These are phyloP conservation scores for Calypte anna DNA, from an alignment of 2,113 vertebrate genomes.

Conservation along the genomic window DNA sequence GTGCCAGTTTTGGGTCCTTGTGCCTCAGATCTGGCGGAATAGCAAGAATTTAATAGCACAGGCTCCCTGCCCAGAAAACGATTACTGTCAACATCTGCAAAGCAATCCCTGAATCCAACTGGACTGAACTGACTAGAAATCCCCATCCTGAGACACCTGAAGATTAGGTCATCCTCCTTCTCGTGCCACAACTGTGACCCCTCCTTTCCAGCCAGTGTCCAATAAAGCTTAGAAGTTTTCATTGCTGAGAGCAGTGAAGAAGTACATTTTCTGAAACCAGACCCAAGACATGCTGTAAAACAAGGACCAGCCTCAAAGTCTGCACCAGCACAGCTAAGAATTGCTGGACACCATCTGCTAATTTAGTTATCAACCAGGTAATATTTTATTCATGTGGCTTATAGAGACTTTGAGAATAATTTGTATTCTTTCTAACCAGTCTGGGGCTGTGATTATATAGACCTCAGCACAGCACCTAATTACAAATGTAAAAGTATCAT, in stretches of 20 bases:
- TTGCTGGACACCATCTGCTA: not conserved
- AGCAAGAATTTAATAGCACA: not conserved
- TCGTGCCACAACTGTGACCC: not conserved
- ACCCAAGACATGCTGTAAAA: not conserved
- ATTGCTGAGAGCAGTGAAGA: not conserved
- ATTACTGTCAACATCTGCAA: not conserved
- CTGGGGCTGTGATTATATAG: not conserved
- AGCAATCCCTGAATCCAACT: not conserved
- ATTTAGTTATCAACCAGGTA: not conserved
- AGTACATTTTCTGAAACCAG: not conserved
- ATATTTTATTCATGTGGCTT: not conserved
- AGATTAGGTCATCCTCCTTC: not conserved
- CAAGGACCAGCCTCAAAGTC: not conserved
- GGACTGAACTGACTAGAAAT: not conserved
- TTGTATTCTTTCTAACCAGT: not conserved
- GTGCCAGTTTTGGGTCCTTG: not conserved
- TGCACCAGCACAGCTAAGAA: not conserved
- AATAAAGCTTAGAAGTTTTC: not conserved
- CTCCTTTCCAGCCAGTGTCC: not conserved
- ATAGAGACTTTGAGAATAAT: not conserved
- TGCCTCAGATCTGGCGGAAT: not conserved
- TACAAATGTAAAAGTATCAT: conserved; percentile 5
- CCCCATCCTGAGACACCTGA: not conserved
- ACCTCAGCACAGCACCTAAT: not conserved
- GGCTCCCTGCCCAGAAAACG: not conserved